A percentile compares a stretch with the other conserved stretches of the same genome.
phyloP scores from a whole-genome alignment of 2,113 vertebrate species.

The Sitta europaea region DNA sequence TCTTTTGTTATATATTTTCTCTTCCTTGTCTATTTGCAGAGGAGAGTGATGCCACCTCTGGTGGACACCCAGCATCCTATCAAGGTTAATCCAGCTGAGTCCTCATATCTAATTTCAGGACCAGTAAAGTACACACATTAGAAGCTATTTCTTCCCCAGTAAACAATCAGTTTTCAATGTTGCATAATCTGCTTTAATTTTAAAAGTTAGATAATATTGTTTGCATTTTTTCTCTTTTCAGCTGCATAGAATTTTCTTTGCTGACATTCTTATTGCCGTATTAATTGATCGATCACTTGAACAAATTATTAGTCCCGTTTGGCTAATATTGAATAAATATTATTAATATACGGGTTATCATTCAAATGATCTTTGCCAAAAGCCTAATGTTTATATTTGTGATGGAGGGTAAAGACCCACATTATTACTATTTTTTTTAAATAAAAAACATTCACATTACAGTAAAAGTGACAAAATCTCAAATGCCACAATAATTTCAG shows the following conservation, averaged over 20 bases:
- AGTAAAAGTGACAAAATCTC: not conserved
- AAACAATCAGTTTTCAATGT: not conserved
- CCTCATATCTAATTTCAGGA: not conserved
- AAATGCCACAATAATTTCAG: not conserved
- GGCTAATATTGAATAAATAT: not conserved
- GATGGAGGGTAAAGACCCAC: not conserved
- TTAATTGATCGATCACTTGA: not conserved
- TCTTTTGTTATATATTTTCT: not conserved
- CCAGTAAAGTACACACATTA: not conserved
- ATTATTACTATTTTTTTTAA: not conserved
- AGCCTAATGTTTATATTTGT: not conserved
- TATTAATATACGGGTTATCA: not conserved
- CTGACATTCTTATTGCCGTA: not conserved
- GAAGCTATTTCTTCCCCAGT: not conserved
- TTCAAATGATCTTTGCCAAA: not conserved
- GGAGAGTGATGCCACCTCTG: accelerated
- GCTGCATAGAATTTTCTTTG: not conserved
- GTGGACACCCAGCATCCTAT: not conserved
- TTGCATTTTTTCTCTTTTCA: not conserved
- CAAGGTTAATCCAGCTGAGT: not conserved
- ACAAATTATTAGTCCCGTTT: not conserved
- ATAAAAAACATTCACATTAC: not conserved
- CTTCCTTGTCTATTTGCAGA: not conserved
- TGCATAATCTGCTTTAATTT: not conserved
- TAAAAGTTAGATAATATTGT: not conserved